Percentiles rank a stretch among this genome's conserved stretches.
Evolutionary conservation across 37 sponge, comb jelly and placozoan genomes (phyloP).

Genomic region (Hexactinellida sp.): DNA sequence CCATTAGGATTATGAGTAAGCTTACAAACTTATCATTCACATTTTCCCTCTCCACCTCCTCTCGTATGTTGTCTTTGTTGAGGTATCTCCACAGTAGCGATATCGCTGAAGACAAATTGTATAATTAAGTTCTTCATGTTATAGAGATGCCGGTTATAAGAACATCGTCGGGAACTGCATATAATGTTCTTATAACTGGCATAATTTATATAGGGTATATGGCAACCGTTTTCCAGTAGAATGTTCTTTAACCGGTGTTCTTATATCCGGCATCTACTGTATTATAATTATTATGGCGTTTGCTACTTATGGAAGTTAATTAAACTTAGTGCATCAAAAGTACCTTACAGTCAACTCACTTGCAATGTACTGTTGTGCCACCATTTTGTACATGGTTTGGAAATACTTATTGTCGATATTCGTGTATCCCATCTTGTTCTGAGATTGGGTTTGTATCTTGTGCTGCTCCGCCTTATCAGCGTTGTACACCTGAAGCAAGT

Average conservation of each 20-base stretch:
- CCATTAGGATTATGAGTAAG: background rate
- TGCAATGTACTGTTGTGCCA: background rate
- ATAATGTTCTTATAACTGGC: too few relatives aligned
- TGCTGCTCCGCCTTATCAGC: conserved; percentile 6
- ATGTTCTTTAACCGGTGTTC: too few relatives aligned
- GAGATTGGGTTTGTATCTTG: background rate
- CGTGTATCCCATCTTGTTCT: background rate
- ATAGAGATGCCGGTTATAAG: too few relatives aligned
- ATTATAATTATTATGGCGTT: too few relatives aligned
- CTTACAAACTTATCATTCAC: conserved; percentile 5
- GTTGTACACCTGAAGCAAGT: background rate
- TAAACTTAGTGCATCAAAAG: too few relatives aligned
- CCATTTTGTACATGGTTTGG: background rate
- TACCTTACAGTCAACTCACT: background rate
- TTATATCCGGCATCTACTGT: too few relatives aligned
- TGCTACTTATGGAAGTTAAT: too few relatives aligned
- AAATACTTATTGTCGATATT: conserved; percentile 9
- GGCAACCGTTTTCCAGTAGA: too few relatives aligned
- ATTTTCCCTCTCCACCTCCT: background rate
- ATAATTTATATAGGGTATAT: too few relatives aligned
- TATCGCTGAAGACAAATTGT: background rate
- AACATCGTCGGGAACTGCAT: too few relatives aligned
- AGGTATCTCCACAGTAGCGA: background rate
- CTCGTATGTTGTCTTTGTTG: background rate
- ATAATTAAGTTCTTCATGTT: background rate